Base-by-base conservation (phyloP, 2,113 vertebrate genomes). In the Rhinogobius similis region DNA sequence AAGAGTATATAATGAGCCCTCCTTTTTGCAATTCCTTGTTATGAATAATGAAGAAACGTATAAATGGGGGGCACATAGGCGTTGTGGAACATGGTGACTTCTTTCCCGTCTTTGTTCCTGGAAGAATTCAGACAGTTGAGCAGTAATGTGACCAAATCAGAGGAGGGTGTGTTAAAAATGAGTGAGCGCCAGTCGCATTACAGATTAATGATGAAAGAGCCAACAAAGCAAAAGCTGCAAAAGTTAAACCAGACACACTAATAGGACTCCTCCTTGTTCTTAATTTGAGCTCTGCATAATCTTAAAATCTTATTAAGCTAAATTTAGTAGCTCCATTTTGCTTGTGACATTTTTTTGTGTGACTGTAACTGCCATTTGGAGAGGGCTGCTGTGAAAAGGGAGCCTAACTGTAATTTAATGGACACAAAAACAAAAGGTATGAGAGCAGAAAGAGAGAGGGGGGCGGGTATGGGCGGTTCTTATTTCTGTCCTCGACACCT, bases 1-100 rank as follows among this genome's bases (percentile, higher is more conserved):
- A 87, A 85, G 83, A 87, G 81, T 86, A 87, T 87, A 84, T 90
- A 90, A 90, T 89, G 86, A 90, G 87, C 86, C 79, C 84, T 89
- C 87, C 86, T 50, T 88, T 85, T 86, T 82, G 68, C 78, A 73
- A 85, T 84, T 87, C 81, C 78, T 59, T 78, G 78, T 81, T 82
- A 87, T 86, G 84, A 91, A 91, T 91, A 86, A 90, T 90, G 79
- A 78, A 90, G 83, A 68, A 78, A 86, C 69, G 83, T 82, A 84
- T 82, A 85, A 90, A 86, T 67, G 85, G 76, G 77, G 81, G 81
- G 55, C 55, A 32, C 76, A 79, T 65, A 75, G 75, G 78, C 74
- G 79, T 75, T 21, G n/a, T 38, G 41, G 83, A 85, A 75, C 68
- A 78, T 67, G 58, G 77, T 26, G 72, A 81, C 77, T 87, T 81